A percentile compares a stretch with the other conserved stretches of the same genome.
These are phyloP conservation scores for Sebastes flavidus DNA, from an alignment of 2,797 vertebrate species.

Conservation along the genomic window DNA sequence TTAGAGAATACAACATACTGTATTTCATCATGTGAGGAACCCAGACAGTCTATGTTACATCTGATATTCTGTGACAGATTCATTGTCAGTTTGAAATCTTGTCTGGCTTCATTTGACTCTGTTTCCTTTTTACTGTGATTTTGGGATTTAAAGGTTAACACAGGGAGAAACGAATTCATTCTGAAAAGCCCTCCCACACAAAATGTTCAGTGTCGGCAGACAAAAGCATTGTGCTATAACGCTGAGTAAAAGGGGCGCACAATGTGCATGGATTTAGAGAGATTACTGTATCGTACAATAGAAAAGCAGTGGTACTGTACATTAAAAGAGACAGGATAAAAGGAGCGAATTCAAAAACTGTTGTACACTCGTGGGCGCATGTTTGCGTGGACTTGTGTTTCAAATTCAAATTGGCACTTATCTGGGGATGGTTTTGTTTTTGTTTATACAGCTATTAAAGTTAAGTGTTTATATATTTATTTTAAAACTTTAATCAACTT, in stretches of 20 bases:
- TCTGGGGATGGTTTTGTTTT: slow-evolving; percentile 41
- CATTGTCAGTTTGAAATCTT: slow-evolving; percentile 1
- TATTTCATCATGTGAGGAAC: neutral
- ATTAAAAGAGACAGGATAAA: slow-evolving; percentile 29
- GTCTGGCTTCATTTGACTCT: slow-evolving; percentile 21
- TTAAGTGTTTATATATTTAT: slow-evolving; percentile 43
- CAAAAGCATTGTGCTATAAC: slow-evolving; percentile 32
- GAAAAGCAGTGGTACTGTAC: slow-evolving; percentile 13
- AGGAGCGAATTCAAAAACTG: slow-evolving; percentile 1
- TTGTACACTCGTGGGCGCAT: slow-evolving; percentile 12
- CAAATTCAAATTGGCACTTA: slow-evolving; percentile 34
- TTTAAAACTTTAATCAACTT: slow-evolving; percentile 43
- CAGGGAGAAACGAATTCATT: slow-evolving; percentile 26
- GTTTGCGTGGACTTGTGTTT: slow-evolving; percentile 25
- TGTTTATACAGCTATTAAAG: slow-evolving; percentile 43
- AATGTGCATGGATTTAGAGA: slow-evolving; percentile 37
- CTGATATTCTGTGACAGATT: slow-evolving; percentile 19
- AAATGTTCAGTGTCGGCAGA: slow-evolving; percentile 25
- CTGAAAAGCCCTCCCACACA: slow-evolving; percentile 28
- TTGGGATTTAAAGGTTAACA: slow-evolving; percentile 29
- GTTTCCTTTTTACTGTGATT: neutral
- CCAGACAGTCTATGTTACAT: neutral
- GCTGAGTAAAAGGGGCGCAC: slow-evolving; percentile 13
- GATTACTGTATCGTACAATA: slow-evolving; percentile 44
- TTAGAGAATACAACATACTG: neutral